These are phyloP conservation scores for Euzetes globulus DNA, from an alignment of 2,888 invertebrate genomes.

Conservation along the genomic window DNA sequence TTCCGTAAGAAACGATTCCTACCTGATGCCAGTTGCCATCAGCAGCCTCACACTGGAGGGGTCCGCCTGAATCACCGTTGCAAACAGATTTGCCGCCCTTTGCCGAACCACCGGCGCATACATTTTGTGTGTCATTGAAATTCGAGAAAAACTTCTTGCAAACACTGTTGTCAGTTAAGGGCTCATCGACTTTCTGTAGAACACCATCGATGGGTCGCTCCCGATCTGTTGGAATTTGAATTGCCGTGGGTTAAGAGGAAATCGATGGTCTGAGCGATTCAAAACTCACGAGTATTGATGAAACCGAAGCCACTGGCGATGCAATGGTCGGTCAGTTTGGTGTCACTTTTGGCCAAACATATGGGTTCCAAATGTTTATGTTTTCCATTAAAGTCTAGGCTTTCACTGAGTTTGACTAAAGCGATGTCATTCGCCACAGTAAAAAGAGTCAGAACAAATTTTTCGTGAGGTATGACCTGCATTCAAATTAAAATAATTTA, in stretches of 20 bases:
- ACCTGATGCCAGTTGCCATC: slow-evolving; percentile 24
- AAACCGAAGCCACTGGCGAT: slow-evolving; percentile 30
- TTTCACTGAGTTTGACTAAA: slow-evolving; percentile 42
- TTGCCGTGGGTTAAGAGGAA: too few species aligned
- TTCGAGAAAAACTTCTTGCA: background rate
- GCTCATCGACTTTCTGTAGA: slow-evolving; percentile 2
- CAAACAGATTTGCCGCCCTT: slow-evolving; percentile 42
- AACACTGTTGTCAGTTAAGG: background rate
- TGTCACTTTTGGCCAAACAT: background rate
- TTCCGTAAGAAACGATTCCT: slow-evolving; percentile 22
- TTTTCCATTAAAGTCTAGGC: background rate
- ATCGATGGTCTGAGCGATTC: too few species aligned
- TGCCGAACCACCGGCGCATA: slow-evolving; percentile 19
- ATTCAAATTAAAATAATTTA: background rate
- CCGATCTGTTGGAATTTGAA: too few species aligned
- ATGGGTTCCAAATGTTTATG: background rate
- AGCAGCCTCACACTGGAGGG: background rate
- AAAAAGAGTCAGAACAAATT: background rate
- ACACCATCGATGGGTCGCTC: background rate
- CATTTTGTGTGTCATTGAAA: background rate
- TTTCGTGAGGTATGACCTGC: background rate
- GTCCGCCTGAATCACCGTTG: slow-evolving; percentile 29
- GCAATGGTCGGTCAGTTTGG: background rate
- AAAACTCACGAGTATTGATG: background rate
- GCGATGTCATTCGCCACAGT: slow-evolving; percentile 46